Evolutionary conservation across 2,113 vertebrate genomes (phyloP).

Genomic region (Limnothrissa miodon): DNA sequence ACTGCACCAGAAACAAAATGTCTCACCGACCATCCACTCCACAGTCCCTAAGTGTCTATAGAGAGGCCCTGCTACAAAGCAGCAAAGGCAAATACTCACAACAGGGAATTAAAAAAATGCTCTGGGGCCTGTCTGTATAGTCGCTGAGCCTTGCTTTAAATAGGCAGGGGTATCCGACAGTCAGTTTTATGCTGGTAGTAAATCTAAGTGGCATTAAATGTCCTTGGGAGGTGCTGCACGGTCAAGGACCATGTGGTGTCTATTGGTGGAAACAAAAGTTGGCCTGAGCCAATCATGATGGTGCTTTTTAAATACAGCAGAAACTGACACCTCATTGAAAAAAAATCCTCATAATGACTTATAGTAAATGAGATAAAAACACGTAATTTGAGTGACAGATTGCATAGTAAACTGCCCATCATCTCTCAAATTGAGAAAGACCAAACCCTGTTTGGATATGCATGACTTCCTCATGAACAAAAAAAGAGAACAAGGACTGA

Average conservation of each 20-base stretch:
- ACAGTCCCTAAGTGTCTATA: not conserved
- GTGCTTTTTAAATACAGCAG: not conserved
- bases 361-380: not conserved
- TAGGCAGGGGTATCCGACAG: not conserved
- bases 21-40: not conserved
- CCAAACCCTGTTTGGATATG: not conserved
- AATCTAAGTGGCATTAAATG: constrained; percentile 9
- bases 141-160: not conserved
- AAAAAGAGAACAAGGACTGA: not conserved
- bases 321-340: not conserved
- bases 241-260: constrained; percentile 2
- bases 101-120: not conserved
- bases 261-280: constrained; percentile 10
- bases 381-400: not conserved
- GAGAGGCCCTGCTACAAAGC: not conserved
- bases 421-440: constrained; percentile 4
- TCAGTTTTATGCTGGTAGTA: not conserved
- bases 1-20: not conserved
- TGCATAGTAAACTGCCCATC: not conserved
- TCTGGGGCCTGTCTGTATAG: not conserved
- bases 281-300: not conserved
- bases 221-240: not conserved
- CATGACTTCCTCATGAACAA: not conserved
- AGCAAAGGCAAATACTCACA: not conserved
- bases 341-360: not conserved